A percentile compares a stretch with the other conserved stretches of the same genome.
Evolutionary conservation across 1,140 invertebrate genomes (phyloP).

Genomic region (Heliconius nattereri): DNA sequence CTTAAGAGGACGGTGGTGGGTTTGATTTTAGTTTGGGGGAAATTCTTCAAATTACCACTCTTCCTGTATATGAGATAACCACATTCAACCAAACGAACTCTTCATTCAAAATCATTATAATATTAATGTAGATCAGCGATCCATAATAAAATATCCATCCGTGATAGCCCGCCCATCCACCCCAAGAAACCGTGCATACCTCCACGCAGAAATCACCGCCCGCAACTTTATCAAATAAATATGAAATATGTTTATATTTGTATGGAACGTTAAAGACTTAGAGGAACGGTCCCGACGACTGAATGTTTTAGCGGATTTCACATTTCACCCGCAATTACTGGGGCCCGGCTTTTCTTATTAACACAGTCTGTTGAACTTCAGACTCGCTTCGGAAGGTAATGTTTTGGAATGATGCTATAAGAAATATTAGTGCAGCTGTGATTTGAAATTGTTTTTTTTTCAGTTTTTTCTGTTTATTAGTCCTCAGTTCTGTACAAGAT

Average conservation of each 20-base stretch:
- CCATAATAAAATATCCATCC: conserved; percentile 10
- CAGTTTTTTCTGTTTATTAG: no score
- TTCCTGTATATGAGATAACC: no score
- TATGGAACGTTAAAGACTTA: conserved; percentile 27
- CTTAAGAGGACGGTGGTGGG: no score
- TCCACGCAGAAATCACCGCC: conserved; percentile 41
- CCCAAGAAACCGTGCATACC: conserved; percentile 31
- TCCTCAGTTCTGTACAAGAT: no score
- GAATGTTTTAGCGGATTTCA: conserved; percentile 25
- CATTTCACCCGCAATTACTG: conserved; percentile 27
- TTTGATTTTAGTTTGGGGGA: no score
- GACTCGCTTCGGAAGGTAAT: conserved; percentile 21
- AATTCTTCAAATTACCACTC: no score
- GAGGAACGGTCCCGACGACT: neutral
- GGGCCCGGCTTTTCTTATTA: conserved; percentile 23
- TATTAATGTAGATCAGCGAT: neutral
- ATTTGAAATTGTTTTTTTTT: neutral
- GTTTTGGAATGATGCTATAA: conserved; percentile 14
- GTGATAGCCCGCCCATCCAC: conserved; percentile 28
- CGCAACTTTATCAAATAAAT: conserved; percentile 52
- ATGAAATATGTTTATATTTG: conserved; percentile 37
- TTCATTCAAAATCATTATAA: no score
- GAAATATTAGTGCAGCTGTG: neutral
- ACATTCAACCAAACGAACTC: no score
- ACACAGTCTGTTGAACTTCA: conserved; percentile 29